Percentiles rank a stretch among this genome's conserved stretches.
phyloP scores from a whole-genome alignment of 2,797 vertebrate species.

The Dermochelys coriacea region DNA sequence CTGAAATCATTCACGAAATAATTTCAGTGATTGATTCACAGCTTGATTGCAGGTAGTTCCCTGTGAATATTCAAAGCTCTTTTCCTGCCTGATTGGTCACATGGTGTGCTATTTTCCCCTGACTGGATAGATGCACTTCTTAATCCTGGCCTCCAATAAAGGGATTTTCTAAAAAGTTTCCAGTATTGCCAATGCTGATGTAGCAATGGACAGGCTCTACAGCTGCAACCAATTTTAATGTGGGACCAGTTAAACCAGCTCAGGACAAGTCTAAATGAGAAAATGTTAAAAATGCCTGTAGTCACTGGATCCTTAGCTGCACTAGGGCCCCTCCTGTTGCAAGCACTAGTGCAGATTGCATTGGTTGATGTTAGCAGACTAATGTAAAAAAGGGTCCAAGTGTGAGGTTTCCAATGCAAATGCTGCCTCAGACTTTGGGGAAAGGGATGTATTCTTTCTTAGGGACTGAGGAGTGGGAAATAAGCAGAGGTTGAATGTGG shows the following conservation, averaged over 20 bases:
- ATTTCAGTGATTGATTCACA: not conserved
- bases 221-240: not conserved
- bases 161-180: not conserved
- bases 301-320: not conserved
- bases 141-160: not conserved
- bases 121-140: not conserved
- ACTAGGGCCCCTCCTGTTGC: not conserved
- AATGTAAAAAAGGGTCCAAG: not conserved
- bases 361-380: not conserved
- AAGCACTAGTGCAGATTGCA: not conserved
- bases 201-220: not conserved
- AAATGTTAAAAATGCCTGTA: not conserved
- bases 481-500: not conserved
- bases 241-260: not conserved
- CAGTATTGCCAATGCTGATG: not conserved
- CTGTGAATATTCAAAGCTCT: not conserved
- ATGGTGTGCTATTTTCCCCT: not conserved
- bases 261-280: not conserved
- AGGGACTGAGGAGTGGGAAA: not conserved
- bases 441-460: not conserved
- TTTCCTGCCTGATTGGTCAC: not conserved
- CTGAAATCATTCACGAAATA: not conserved
- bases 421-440: not conserved
- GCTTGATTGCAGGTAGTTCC: not conserved
- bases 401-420: not conserved